phyloP scores from a whole-genome alignment of 2,113 vertebrate genomes.

The Oxyura jamaicensis region DNA sequence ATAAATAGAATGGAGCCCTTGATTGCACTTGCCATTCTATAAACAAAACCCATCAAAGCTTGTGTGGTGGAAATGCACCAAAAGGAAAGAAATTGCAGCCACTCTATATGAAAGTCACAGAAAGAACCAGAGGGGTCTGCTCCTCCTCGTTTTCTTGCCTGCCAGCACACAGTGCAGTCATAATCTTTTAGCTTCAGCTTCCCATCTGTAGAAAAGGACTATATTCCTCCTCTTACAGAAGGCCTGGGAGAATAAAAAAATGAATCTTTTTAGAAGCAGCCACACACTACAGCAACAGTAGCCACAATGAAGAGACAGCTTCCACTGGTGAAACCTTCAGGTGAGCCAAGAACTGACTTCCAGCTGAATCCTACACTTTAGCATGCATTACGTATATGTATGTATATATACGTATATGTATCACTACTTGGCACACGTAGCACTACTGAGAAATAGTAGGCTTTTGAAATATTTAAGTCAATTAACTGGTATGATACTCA shows the following conservation, averaged over 20 bases:
- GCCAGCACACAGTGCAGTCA: background rate
- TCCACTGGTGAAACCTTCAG: background rate
- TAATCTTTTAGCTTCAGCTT: background rate
- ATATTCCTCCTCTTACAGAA: background rate
- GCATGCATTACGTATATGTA: background rate
- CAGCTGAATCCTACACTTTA: background rate
- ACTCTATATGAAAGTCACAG: background rate
- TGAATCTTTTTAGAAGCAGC: background rate
- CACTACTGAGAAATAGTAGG: conserved; percentile 6
- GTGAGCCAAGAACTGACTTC: background rate
- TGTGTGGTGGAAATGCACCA: background rate
- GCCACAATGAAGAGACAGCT: background rate
- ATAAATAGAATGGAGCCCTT: background rate
- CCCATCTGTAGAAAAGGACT: background rate
- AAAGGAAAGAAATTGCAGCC: background rate
- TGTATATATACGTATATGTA: background rate
- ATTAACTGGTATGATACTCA: background rate
- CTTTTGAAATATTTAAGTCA: conserved; percentile 17
- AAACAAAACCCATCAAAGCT: background rate
- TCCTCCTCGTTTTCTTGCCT: background rate
- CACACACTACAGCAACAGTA: background rate
- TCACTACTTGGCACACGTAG: background rate
- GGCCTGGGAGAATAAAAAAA: background rate
- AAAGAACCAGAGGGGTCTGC: background rate
- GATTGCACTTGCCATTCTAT: background rate